Evolutionary conservation across 2,888 invertebrate genomes (phyloP).

Genomic region (Drosophila nigritarsus): DNA sequence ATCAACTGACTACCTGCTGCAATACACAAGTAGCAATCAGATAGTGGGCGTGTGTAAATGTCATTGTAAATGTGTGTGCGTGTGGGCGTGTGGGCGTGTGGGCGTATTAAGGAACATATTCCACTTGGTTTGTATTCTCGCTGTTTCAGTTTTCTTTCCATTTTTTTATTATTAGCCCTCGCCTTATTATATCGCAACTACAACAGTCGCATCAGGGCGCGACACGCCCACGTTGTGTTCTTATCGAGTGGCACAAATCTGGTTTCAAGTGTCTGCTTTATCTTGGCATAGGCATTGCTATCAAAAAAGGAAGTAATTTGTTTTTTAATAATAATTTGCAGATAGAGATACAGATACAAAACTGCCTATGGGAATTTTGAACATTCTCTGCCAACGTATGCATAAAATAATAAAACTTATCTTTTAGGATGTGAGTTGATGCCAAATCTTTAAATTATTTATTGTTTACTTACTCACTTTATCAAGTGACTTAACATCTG

Average conservation of each 20-base stretch:
- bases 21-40: slow-evolving; percentile 42
- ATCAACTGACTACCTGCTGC: slow-evolving; percentile 31
- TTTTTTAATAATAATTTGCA: background rate
- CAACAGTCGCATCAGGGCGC: background rate
- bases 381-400: background rate
- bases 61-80: background rate
- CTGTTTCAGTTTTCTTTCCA: slow-evolving; percentile 40
- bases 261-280: slow-evolving; percentile 24
- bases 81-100: slow-evolving; percentile 24
- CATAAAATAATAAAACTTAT: background rate
- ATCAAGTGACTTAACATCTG: background rate
- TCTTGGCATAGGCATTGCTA: background rate
- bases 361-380: background rate
- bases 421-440: background rate
- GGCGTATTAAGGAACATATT: slow-evolving; percentile 38
- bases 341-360: background rate
- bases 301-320: background rate
- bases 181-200: slow-evolving; percentile 40
- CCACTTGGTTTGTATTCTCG: slow-evolving; percentile 40
- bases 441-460: background rate
- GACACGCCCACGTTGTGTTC: slow-evolving; percentile 41
- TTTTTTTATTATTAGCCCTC: slow-evolving; percentile 36
- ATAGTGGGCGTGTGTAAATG: slow-evolving; percentile 2
- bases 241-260: slow-evolving; percentile 66
- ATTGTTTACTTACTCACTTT: background rate